Conservation (phyloP, 2,888 invertebrate genomes). For the Latrodectus hesperus region DNA sequence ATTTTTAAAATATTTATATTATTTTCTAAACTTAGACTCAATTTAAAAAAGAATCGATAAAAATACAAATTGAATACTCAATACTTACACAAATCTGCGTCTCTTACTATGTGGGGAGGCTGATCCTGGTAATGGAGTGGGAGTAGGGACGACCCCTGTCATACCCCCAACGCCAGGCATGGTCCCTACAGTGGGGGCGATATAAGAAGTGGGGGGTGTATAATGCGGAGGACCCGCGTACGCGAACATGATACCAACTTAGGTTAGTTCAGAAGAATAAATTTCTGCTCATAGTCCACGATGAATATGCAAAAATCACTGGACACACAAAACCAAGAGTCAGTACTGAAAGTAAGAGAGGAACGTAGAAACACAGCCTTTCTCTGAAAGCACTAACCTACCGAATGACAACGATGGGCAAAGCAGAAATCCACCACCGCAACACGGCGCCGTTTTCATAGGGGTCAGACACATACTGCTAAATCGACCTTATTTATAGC, state of each 20-base stretch:
- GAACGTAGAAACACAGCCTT: constrained; percentile 30
- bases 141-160: constrained; percentile 53
- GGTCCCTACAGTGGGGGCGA: constrained; percentile 66
- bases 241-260: constrained; percentile 58
- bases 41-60: too few relatives aligned
- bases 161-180: constrained; percentile 66
- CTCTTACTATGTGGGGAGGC: constrained; percentile 64
- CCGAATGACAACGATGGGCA: constrained; percentile 40
- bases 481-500: neutral
- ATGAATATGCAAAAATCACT: neutral
- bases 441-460: constrained; percentile 26
- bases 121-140: constrained; percentile 47
- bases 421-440: constrained; percentile 38
- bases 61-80: neutral
- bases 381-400: constrained; percentile 22
- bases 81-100: constrained; percentile 69
- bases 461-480: constrained; percentile 38
- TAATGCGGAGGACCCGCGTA: constrained; percentile 70
- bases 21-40: too few relatives aligned
- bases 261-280: neutral
- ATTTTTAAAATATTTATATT: too few relatives aligned
- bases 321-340: constrained; percentile 15
- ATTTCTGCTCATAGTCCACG: constrained; percentile 19
- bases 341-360: constrained; percentile 28
- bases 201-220: constrained; percentile 66